Evolutionary conservation across 2,888 invertebrate genomes (phyloP).

Genomic region (Noctua comes): DNA sequence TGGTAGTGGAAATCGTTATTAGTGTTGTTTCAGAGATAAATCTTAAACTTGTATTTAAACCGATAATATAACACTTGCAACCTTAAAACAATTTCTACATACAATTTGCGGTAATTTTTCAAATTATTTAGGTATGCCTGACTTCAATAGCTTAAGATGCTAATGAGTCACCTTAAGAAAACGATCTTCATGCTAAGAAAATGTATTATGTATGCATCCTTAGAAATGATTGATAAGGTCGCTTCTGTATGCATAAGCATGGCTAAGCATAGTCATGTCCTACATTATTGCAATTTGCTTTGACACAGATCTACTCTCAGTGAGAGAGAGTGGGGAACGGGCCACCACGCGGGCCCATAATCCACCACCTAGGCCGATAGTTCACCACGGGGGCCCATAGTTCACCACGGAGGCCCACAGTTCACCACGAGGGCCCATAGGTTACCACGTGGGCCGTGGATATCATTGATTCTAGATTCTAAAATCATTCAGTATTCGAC

Average conservation of each 20-base stretch:
- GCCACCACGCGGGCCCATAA: not conserved
- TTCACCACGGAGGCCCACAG: not conserved
- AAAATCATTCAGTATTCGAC: not conserved
- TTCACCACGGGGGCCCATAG: not conserved
- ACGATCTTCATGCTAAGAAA: conserved; percentile 29
- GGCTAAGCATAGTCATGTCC: not conserved
- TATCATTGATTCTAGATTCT: not conserved
- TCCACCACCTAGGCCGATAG: not conserved
- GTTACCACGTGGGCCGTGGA: not conserved
- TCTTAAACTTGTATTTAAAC: not conserved
- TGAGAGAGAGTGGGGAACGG: not conserved
- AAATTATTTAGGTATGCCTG: not conserved
- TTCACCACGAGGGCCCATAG: not conserved
- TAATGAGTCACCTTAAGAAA: conserved; percentile 8
- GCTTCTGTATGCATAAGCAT: not conserved
- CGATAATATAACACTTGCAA: not conserved
- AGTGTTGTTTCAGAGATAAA: not conserved
- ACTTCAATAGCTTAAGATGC: not conserved
- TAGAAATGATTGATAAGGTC: conserved; percentile 39
- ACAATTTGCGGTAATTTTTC: not conserved
- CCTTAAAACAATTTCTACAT: not conserved
- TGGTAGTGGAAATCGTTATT: not conserved
- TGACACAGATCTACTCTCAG: not conserved
- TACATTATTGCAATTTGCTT: not conserved
- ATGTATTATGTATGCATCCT: conserved; percentile 32